A percentile compares a stretch with the other conserved stretches of the same genome.
phyloP scores from a whole-genome alignment of 2,888 invertebrate genomes.

The Molorchus minor region DNA sequence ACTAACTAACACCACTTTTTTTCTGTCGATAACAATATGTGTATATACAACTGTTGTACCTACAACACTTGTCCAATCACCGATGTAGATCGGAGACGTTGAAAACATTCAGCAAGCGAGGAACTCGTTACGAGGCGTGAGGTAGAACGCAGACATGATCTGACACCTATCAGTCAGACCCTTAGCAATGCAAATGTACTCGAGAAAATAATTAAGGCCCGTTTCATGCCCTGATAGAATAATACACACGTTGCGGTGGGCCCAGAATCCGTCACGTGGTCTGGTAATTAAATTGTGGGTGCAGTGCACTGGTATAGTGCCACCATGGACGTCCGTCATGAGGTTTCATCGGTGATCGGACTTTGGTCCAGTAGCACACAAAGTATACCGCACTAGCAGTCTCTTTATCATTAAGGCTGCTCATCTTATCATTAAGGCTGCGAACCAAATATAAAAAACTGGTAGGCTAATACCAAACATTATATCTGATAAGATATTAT shows the following conservation, averaged over 20 bases:
- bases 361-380: too few relatives aligned
- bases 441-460: too few relatives aligned
- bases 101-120: conserved; percentile 35
- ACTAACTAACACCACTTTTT: not conserved
- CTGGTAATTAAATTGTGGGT: conserved; percentile 49
- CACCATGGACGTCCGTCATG: conserved; percentile 15
- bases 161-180: conserved; percentile 58
- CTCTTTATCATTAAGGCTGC: too few relatives aligned
- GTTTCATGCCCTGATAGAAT: conserved; percentile 45
- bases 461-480: too few relatives aligned
- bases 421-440: too few relatives aligned
- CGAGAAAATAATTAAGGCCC: conserved; percentile 53
- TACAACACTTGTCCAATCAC: conserved; percentile 42
- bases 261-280: conserved; percentile 43
- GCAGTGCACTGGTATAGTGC: conserved; percentile 29
- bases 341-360: not conserved
- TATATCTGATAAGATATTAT: too few relatives aligned
- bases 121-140: conserved; percentile 52
- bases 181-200: conserved; percentile 57
- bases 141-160: conserved; percentile 51
- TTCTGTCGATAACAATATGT: too few relatives aligned
- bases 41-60: conserved; percentile 42
- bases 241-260: conserved; percentile 49
- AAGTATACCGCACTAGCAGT: too few relatives aligned
- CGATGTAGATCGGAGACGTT: conserved; percentile 41